Evolutionary conservation across 1,140 invertebrate genomes (phyloP), one percentile per base, ranked within the genome.

Genomic region (Apocrypta bakeri): DNA sequence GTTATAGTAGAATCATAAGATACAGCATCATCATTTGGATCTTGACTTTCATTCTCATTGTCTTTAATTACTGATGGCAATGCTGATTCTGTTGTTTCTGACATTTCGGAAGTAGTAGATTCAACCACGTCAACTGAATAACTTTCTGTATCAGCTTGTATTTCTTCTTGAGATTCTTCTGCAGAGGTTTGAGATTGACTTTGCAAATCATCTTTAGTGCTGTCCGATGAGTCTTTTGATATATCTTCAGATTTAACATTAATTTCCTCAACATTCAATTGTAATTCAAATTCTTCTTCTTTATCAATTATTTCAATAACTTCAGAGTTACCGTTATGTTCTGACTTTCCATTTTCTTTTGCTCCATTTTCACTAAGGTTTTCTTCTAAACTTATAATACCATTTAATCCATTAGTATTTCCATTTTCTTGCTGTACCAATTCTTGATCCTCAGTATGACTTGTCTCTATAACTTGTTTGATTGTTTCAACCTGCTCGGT

Each of bases 1-100:
- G 86, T 89, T 84, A 89, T 90, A 25, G 84, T 80, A 2, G 89
- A 83, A 64, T 90, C 86, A 66, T 90, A 90, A 24, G 87, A 88
- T 33, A 90, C 42, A 33, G 84, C 87, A 17, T 90, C 87, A 40
- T 86, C 81, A 11, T 79, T 71, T 3, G 63, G 0, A n/a, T 81
- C 68, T 11, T 84, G 61, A 69, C n/a, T 80, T 1, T 73, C 56
- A 8, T 82, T 81, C 1, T 31, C n/a, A 48, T 84, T 84, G n/a
- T 77, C 82, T 33, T 87, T 83, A 21, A 33, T 61, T 48, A 81
- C 27, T 85, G 75, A 12, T 31, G 63, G 31, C 61, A 81, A 83
- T 0, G 74, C 77, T 21, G 33, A 61, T 74, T 87, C 87, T 0
- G 81, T 83, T 0, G 24, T 37, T 56, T 89, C 88, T 2, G 86